A percentile compares a stretch with the other conserved stretches of the same genome.
These are phyloP conservation scores for Yoshiicerus persimilis DNA, from an alignment of 1,140 invertebrate species.

Conservation along the genomic window DNA sequence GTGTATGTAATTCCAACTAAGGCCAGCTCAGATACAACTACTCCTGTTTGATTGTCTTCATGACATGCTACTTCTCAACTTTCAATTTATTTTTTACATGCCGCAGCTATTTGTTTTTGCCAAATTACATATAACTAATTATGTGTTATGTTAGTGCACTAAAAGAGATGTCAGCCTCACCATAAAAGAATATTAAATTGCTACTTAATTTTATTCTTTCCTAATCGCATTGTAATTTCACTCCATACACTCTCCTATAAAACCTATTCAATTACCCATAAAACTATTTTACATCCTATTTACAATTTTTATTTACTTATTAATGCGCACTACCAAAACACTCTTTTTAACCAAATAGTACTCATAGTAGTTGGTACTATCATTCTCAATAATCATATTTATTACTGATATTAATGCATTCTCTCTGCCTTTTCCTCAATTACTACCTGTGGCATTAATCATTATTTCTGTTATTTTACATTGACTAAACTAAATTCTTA, in stretches of 20 bases:
- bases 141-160: not conserved
- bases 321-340: not conserved
- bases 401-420: no score
- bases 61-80: slow-evolving; percentile 7
- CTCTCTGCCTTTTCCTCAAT: no score
- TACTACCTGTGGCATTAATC: no score
- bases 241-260: not conserved
- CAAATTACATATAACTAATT: slow-evolving; percentile 8
- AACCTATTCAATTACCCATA: not conserved
- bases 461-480: no score
- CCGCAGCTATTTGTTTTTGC: slow-evolving; percentile 7
- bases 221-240: not conserved
- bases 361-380: no score
- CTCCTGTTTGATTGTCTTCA: slow-evolving; percentile 1
- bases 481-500: no score
- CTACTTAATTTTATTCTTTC: not conserved
- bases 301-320: not conserved
- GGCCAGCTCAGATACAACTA: not conserved
- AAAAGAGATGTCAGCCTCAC: not conserved
- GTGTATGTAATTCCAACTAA: not conserved
- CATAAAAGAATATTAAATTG: slow-evolving; percentile 14
- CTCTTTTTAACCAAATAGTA: not conserved
- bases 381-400: no score
- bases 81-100: slow-evolving; percentile 16
- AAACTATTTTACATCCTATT: not conserved